Evolutionary conservation across 1,140 invertebrate genomes (phyloP).

Genomic region (Ephestia elutella): DNA sequence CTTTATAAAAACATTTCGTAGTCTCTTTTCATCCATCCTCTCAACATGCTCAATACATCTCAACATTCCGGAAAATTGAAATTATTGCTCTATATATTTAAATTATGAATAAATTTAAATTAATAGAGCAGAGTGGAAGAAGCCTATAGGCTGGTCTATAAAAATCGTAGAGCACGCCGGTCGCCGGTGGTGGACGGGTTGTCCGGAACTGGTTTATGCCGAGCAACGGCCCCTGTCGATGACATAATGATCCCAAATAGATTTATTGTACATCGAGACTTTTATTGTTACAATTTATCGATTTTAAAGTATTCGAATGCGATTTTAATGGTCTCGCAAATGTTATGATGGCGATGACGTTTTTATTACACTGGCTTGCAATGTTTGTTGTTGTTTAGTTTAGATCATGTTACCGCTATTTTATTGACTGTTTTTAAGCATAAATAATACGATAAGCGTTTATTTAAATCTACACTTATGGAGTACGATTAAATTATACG

Average conservation of each 20-base stretch:
- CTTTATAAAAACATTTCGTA: no score
- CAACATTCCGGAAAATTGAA: no score
- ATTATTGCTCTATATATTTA: no score
- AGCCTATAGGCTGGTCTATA: constrained; percentile 7
- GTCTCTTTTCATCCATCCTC: no score
- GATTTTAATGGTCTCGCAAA: not conserved
- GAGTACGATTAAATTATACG: no score
- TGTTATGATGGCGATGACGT: not conserved
- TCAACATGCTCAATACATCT: no score
- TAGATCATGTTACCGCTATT: no score
- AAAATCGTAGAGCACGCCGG: not conserved
- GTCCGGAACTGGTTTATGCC: constrained; percentile 53
- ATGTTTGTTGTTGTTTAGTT: no score
- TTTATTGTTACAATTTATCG: constrained; percentile 14
- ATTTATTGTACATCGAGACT: constrained; percentile 36
- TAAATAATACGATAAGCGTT: no score
- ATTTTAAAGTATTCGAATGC: not conserved
- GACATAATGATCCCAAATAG: constrained; percentile 55
- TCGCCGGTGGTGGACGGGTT: not conserved
- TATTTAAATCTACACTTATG: no score
- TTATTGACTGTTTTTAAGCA: no score
- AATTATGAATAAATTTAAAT: no score
- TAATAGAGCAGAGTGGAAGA: not conserved
- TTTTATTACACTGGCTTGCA: not conserved
- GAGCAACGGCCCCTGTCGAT: constrained; percentile 55